Percentiles rank a stretch among this genome's conserved stretches.
Conservation (phyloP, 2,797 vertebrate species). For the Atherinosoma microstoma region DNA sequence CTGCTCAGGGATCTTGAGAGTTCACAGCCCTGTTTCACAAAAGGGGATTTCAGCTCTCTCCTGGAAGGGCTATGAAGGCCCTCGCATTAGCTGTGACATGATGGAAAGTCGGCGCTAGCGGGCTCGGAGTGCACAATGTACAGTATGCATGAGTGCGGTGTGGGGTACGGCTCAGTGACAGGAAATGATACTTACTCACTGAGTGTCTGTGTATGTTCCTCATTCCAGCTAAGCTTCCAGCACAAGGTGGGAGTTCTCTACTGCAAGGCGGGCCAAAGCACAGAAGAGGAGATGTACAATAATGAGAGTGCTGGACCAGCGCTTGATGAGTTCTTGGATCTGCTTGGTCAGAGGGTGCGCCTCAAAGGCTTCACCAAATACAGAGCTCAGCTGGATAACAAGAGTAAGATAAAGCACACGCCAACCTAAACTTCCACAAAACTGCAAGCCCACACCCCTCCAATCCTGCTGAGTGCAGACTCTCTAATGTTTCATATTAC, state of each 20-base stretch:
- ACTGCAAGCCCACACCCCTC: conserved; percentile 24
- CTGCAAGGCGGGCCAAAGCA: conserved; percentile 96
- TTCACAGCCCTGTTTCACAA: conserved; percentile 54
- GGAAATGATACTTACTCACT: conserved; percentile 53
- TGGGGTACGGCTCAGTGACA: conserved; percentile 42
- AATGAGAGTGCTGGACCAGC: conserved; percentile 93
- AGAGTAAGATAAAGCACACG: conserved; percentile 87
- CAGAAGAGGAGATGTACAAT: conserved; percentile 99
- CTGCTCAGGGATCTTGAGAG: conserved; percentile 51
- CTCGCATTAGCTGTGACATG: conserved; percentile 66
- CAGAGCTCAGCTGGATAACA: conserved; percentile 96
- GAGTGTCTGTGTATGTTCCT: conserved; percentile 55
- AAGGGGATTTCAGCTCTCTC: conserved; percentile 58
- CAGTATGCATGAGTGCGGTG: conserved; percentile 31
- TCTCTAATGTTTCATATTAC: conserved; percentile 1
- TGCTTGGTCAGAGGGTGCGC: conserved; percentile 94
- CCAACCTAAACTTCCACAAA: conserved; percentile 22
- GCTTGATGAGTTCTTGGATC: conserved; percentile 96
- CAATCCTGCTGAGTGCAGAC: conserved; percentile 34
- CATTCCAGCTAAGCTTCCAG: conserved; percentile 95
- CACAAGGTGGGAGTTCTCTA: conserved; percentile 98
- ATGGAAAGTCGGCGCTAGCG: conserved; percentile 63
- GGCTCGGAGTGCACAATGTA: conserved; percentile 56
- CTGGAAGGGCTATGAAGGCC: conserved; percentile 50
- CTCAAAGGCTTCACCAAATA: conserved; percentile 97